Evolutionary conservation across 2,888 invertebrate species (phyloP), one percentile per base, ranked within the genome.

Genomic region (Matsumyia berberina): DNA sequence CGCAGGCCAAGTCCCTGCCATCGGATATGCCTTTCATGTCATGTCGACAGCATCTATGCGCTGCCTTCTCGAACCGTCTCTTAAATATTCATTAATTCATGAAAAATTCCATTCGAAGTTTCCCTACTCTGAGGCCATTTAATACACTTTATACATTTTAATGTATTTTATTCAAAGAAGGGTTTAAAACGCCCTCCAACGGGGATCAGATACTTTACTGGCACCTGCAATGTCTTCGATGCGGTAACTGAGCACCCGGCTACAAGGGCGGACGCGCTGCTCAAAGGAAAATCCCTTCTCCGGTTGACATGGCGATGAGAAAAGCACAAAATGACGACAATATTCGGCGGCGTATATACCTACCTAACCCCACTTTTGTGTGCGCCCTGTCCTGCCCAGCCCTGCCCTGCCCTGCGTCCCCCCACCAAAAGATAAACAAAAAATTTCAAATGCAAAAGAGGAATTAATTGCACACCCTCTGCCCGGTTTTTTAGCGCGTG

Each of bases 401-500:
- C n/a, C n/a, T n/a, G n/a, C n/a, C n/a, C n/a, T n/a, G n/a, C n/a
- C n/a, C n/a, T n/a, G n/a, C n/a, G n/a, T n/a, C n/a, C 19, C 19
- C 24, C 33, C 55, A 55, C 44, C 24, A 55, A 74, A 85, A 79
- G 85, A 79, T 76, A 85, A 85, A 85, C 85, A 85, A 85, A 74
- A 79, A 79, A 85, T 80, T 79, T 85, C 64, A 87, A 85, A 87
- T 79, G 81, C 86, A 74, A 86, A 87, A 86, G 80, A 86, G 86
- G 86, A 87, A 87, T 87, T 87, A 87, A 87, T 87, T 87, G 87
- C 80, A 83, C 86, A 86, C 76, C 74, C 85, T 79, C 64, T 74
- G 73, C 60, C 58, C 57, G 51, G 64, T 70, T 78, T 82, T 83
- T 85, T 57, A 70, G 74, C 79, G 85, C 90, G 90, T 91, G 90